A percentile compares a stretch with the other conserved stretches of the same genome.
Conservation (phyloP, 2,888 invertebrate species). For the Troides helena region DNA sequence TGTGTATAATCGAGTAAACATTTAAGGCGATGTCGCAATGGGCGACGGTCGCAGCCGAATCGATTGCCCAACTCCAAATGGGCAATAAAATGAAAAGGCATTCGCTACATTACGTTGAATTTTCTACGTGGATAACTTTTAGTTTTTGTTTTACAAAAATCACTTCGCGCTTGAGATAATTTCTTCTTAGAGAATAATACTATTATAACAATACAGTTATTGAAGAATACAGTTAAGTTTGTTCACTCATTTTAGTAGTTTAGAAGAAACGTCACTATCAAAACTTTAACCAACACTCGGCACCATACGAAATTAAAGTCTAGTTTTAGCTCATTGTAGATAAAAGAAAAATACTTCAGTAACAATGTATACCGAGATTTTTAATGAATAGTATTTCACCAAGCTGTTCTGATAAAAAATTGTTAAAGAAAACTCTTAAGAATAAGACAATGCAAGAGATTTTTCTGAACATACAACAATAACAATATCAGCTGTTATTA, state of each 20-base stretch:
- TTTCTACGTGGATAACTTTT: constrained; percentile 12
- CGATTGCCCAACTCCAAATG: constrained; percentile 27
- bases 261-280: neutral
- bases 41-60: constrained; percentile 21
- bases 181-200: neutral
- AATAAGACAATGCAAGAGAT: no score
- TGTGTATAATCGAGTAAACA: constrained; percentile 24
- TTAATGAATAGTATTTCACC: no score
- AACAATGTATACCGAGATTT: no score
- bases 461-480: no score
- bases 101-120: constrained; percentile 23
- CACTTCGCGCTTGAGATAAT: neutral
- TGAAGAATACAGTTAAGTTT: neutral
- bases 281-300: neutral
- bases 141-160: constrained; percentile 9
- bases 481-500: no score
- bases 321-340: no score
- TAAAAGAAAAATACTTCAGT: no score
- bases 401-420: no score
- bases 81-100: constrained; percentile 25
- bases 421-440: no score
- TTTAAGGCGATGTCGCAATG: constrained; percentile 27
- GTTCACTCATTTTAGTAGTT: neutral
- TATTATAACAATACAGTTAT: neutral
- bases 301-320: no score